Evolutionary conservation across 1,140 invertebrate genomes (phyloP).

Genomic region (Pseudomyrmex pallidus): DNA sequence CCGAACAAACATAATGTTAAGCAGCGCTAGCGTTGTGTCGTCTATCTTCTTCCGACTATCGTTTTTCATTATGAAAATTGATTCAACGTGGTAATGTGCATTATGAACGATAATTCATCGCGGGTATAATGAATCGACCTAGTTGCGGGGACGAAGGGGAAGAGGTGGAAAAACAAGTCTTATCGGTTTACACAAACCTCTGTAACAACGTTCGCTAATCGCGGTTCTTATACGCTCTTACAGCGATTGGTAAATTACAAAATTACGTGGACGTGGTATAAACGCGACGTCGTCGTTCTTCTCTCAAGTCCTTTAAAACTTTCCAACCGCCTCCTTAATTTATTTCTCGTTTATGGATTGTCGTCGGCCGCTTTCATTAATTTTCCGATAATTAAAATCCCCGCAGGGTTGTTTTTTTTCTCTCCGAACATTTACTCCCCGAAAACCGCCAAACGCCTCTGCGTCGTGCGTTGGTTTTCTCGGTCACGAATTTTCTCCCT

Average conservation of each 20-base stretch:
- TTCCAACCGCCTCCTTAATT: slow-evolving; percentile 11
- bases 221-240: not conserved
- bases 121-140: slow-evolving; percentile 22
- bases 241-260: not conserved
- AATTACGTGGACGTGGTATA: slow-evolving; percentile 20
- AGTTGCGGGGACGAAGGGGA: not conserved
- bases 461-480: not conserved
- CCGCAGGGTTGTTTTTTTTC: not conserved
- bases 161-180: not conserved
- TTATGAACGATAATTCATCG: slow-evolving; percentile 29
- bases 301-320: slow-evolving; percentile 16
- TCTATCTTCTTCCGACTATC: slow-evolving; percentile 45
- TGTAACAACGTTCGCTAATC: slow-evolving; percentile 12
- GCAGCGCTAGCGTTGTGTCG: not conserved
- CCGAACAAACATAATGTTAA: slow-evolving; percentile 5
- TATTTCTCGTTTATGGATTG: slow-evolving; percentile 31
- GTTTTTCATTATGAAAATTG: slow-evolving; percentile 52
- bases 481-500: not conserved
- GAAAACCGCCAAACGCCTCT: not conserved
- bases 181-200: not conserved
- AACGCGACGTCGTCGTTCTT: not conserved
- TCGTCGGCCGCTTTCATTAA: slow-evolving; percentile 39
- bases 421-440: too few species aligned
- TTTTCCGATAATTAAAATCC: slow-evolving; percentile 48
- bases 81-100: slow-evolving; percentile 28